phyloP scores from a whole-genome alignment of 2,797 vertebrate genomes.

The Cetoscarus ocellatus region DNA sequence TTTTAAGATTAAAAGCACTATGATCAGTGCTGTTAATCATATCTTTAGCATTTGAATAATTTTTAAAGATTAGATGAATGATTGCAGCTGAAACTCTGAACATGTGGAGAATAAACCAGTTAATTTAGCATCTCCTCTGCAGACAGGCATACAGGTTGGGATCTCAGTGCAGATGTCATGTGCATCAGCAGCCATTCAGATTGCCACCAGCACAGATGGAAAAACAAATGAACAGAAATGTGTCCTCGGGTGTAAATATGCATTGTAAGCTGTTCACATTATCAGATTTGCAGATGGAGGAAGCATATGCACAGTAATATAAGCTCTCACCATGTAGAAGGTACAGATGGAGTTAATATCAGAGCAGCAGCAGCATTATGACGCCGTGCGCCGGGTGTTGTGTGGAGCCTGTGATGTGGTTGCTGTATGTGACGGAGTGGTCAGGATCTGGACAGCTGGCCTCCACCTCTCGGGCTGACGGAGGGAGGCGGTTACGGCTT shows the following conservation, averaged over 20 bases:
- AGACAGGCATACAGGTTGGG: constrained; percentile 19
- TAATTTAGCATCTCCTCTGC: constrained; percentile 23
- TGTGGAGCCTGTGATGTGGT: constrained; percentile 1
- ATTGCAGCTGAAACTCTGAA: constrained; percentile 2
- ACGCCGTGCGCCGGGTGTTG: constrained; percentile 11
- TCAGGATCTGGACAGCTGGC: constrained; percentile 26
- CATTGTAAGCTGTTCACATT: constrained; percentile 58
- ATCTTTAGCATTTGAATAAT: too few species aligned
- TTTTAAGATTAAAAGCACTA: neutral
- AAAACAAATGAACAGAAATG: constrained; percentile 61
- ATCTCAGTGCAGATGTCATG: constrained; percentile 15
- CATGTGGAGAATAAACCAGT: neutral
- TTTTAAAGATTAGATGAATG: neutral
- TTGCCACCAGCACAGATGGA: constrained; percentile 60
- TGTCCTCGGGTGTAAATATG: constrained; percentile 55
- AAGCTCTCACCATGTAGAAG: constrained; percentile 31
- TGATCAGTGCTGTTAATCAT: neutral
- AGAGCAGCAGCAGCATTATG: constrained; percentile 19
- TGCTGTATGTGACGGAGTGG: neutral
- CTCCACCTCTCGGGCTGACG: constrained; percentile 22
- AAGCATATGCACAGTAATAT: constrained; percentile 56
- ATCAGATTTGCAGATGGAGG: constrained; percentile 63
- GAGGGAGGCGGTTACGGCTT: constrained; percentile 25
- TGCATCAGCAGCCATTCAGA: constrained; percentile 36
- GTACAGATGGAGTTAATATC: constrained; percentile 50